Evolutionary conservation across 1,140 invertebrate genomes (phyloP).

Genomic region (Drosophila kohkoa): DNA sequence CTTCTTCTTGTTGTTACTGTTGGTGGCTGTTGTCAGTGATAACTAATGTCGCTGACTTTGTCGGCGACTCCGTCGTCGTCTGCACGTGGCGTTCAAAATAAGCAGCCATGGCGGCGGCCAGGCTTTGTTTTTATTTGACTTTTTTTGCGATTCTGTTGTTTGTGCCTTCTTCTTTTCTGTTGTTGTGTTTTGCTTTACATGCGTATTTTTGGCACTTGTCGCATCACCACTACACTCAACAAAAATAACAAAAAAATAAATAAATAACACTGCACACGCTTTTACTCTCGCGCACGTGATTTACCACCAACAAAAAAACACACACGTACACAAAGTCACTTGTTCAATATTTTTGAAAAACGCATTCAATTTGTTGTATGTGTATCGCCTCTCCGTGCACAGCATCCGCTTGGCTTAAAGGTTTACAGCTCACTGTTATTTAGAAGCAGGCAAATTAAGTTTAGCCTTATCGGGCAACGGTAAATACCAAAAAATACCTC

Average conservation of each 20-base stretch:
- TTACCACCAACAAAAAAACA: background rate
- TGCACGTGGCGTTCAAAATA: conserved; percentile 62
- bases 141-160: conserved; percentile 8
- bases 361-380: background rate
- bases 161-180: background rate
- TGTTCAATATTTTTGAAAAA: conserved; percentile 24
- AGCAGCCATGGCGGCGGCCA: conserved; percentile 45
- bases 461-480: background rate
- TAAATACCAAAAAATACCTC: conserved; percentile 18
- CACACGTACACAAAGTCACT: conserved; percentile 1
- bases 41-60: conserved; percentile 50
- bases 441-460: conserved; percentile 27
- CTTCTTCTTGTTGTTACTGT: conserved; percentile 7
- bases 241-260: background rate
- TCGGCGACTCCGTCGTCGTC: conserved; percentile 64
- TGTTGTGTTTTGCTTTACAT: background rate
- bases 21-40: conserved; percentile 18
- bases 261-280: conserved; percentile 29
- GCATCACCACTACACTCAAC: background rate
- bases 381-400: conserved; percentile 21
- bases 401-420: conserved; percentile 43
- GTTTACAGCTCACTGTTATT: conserved; percentile 51
- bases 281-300: conserved; percentile 31
- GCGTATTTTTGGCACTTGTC: conserved; percentile 28
- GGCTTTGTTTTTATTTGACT: conserved; percentile 43